Evolutionary conservation across 2,113 vertebrate species (phyloP).

Genomic region (Triplophysa dalaica): DNA sequence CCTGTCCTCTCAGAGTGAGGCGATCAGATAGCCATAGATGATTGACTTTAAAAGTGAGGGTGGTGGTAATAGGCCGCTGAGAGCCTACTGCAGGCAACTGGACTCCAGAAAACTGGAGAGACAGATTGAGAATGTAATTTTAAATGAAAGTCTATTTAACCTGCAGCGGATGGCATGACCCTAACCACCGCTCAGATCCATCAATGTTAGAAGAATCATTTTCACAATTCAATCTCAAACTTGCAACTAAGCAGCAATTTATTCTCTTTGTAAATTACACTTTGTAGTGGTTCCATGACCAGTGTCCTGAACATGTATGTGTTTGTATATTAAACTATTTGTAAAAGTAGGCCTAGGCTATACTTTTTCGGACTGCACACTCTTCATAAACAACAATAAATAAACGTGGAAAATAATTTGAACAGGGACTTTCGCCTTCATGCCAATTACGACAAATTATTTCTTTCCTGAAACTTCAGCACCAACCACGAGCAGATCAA

Average conservation of each 20-base stretch:
- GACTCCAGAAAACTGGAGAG: slow-evolving; percentile 67
- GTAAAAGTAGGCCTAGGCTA: neutral
- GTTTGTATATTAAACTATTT: slow-evolving; percentile 2
- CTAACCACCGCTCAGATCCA: slow-evolving; percentile 73
- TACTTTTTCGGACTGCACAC: neutral
- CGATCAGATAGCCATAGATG: slow-evolving; percentile 60
- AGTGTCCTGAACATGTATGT: slow-evolving; percentile 44
- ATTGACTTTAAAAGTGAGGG: slow-evolving; percentile 72
- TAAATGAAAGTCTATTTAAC: slow-evolving; percentile 82
- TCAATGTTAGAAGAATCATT: slow-evolving; percentile 80
- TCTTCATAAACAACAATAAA: slow-evolving; percentile 28
- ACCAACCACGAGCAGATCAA: slow-evolving; percentile 73
- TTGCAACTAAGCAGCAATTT: slow-evolving; percentile 80
- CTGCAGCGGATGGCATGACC: slow-evolving; percentile 76
- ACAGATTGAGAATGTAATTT: slow-evolving; percentile 80
- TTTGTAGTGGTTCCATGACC: slow-evolving; percentile 60
- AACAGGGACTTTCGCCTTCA: slow-evolving; percentile 3
- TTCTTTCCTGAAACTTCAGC: slow-evolving; percentile 68
- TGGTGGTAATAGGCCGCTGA: slow-evolving; percentile 70
- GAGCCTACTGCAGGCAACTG: slow-evolving; percentile 56
- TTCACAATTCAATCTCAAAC: slow-evolving; percentile 82
- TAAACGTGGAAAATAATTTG: neutral
- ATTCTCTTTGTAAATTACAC: slow-evolving; percentile 64
- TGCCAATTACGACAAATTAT: slow-evolving; percentile 48
- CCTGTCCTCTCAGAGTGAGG: slow-evolving; percentile 64